phyloP scores from a whole-genome alignment of 1,140 invertebrate species.

The Drosophila kepulauana region DNA sequence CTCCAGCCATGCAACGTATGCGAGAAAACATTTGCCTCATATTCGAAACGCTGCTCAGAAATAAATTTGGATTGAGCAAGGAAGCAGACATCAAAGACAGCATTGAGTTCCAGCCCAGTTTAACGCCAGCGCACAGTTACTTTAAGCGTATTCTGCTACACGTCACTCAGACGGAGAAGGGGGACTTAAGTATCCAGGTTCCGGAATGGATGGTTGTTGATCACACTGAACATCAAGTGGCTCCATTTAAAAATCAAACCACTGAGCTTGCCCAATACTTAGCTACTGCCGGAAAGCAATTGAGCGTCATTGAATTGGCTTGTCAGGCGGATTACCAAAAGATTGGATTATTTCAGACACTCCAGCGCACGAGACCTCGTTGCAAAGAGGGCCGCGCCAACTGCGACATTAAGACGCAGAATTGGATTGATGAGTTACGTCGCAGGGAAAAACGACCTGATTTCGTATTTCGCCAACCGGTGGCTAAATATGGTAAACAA shows the following conservation, averaged over 20 bases:
- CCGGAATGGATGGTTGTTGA: slow-evolving; percentile 68
- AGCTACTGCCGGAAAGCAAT: not conserved
- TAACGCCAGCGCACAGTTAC: slow-evolving; percentile 74
- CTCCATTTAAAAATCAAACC: slow-evolving; percentile 59
- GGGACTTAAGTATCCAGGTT: slow-evolving; percentile 44
- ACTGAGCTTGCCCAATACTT: slow-evolving; percentile 42
- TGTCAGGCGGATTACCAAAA: slow-evolving; percentile 43
- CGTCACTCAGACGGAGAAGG: slow-evolving; percentile 17
- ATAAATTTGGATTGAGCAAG: slow-evolving; percentile 50
- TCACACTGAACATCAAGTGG: slow-evolving; percentile 62
- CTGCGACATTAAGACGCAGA: slow-evolving; percentile 41
- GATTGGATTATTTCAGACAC: slow-evolving; percentile 58
- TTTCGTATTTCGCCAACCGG: slow-evolving; percentile 47
- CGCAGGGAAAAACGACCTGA: slow-evolving; percentile 42
- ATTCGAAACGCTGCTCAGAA: slow-evolving; percentile 56
- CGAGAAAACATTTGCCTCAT: slow-evolving; percentile 57
- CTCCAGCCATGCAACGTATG: slow-evolving; percentile 49
- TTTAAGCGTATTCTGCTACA: slow-evolving; percentile 67
- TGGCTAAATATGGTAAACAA: slow-evolving; percentile 28
- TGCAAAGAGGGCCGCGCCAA: slow-evolving; percentile 54
- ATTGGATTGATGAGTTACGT: slow-evolving; percentile 48
- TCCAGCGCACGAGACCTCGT: not conserved
- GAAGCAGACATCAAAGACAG: slow-evolving; percentile 27
- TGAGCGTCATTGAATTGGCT: slow-evolving; percentile 49
- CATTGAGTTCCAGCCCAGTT: slow-evolving; percentile 70